phyloP scores from a whole-genome alignment of 2,888 invertebrate species.

The Acleris literana region DNA sequence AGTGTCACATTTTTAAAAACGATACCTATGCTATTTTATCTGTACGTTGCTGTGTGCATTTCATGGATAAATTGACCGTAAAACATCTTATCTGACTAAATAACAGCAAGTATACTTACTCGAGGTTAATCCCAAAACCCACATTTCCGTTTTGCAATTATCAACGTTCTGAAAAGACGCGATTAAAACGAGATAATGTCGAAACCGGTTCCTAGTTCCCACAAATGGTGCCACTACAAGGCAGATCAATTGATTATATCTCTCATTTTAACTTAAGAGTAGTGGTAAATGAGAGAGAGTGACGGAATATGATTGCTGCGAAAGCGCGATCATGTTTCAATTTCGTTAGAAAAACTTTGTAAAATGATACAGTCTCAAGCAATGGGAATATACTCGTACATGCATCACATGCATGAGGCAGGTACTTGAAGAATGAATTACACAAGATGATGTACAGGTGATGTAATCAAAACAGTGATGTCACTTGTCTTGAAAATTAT shows the following conservation, averaged over 20 bases:
- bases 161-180: conserved; percentile 50
- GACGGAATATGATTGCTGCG: conserved; percentile 41
- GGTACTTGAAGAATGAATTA: conserved; percentile 1
- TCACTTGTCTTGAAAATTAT: conserved; percentile 9
- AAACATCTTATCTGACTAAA: no score
- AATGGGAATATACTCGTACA: conserved; percentile 1
- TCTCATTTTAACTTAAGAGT: conserved; percentile 50
- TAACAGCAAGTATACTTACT: no score
- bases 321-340: conserved; percentile 49
- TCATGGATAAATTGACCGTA: no score
- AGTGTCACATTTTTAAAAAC: no score
- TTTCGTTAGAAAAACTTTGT: conserved; percentile 47
- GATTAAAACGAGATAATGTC: conserved; percentile 41
- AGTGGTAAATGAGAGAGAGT: conserved; percentile 48
- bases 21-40: no score
- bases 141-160: conserved; percentile 47
- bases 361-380: conserved; percentile 19
- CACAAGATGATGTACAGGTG: conserved; percentile 15
- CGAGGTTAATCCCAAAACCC: conserved; percentile 51
- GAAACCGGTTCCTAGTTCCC: conserved; percentile 53
- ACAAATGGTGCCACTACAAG: conserved; percentile 49
- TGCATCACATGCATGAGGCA: background rate
- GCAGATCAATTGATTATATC: conserved; percentile 43
- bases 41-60: no score
- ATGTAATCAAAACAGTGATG: conserved; percentile 29